Conservation (phyloP, 2,797 vertebrate species). For the Momotus momota region DNA sequence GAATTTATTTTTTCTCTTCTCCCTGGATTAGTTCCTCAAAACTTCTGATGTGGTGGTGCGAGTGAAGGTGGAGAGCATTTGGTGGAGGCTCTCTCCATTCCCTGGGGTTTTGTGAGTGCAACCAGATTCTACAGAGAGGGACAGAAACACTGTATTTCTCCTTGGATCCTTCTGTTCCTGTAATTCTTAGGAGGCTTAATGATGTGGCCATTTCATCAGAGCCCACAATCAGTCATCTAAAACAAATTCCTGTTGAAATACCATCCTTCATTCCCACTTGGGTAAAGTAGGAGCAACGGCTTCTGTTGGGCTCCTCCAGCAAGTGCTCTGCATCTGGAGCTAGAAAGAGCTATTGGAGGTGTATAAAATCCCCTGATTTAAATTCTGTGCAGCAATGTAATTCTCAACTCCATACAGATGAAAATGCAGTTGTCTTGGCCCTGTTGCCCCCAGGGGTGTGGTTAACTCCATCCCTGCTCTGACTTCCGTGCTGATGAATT, state of each 20-base stretch:
- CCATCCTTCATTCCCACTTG: neutral
- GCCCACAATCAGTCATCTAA: neutral
- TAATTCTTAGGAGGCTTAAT: neutral
- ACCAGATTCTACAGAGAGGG: neutral
- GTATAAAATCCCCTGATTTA: neutral
- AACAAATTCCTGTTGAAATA: neutral
- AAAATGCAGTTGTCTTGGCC: neutral
- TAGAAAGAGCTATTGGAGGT: neutral
- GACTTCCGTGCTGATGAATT: neutral
- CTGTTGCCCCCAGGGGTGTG: neutral
- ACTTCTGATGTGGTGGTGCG: neutral
- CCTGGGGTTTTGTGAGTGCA: neutral
- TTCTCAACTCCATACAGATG: neutral
- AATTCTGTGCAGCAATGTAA: neutral
- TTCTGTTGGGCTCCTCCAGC: neutral
- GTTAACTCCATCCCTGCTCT: neutral
- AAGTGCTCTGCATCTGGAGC: neutral
- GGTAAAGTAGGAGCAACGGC: neutral
- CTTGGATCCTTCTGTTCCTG: neutral
- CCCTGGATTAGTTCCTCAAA: neutral
- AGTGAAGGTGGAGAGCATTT: neutral
- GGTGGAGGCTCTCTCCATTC: neutral
- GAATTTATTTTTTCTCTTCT: neutral
- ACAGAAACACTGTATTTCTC: neutral
- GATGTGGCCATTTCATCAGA: neutral